Evolutionary conservation across 1,140 invertebrate species (phyloP).

Genomic region (Paraescarpia echinospica): DNA sequence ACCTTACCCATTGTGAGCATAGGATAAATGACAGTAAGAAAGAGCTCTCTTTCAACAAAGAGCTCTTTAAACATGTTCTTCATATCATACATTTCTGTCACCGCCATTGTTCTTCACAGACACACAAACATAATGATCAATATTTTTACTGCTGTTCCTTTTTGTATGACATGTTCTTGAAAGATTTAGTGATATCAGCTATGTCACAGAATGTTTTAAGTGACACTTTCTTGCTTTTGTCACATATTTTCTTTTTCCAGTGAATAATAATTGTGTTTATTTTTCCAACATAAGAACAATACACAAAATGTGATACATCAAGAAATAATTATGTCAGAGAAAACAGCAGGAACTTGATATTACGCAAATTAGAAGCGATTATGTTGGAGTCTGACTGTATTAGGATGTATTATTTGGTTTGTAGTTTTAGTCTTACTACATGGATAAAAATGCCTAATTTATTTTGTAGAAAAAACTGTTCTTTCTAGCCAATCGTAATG

Average conservation of each 20-base stretch:
- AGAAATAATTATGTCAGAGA: too few species aligned
- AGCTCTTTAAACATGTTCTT: too few species aligned
- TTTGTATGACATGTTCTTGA: neutral
- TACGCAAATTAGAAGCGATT: neutral
- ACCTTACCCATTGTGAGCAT: neutral
- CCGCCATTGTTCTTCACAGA: neutral
- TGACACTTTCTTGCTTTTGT: neutral
- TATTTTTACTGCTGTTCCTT: neutral
- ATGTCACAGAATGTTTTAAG: neutral
- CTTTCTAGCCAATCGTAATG: too few species aligned
- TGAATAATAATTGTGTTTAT: neutral
- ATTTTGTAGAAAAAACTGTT: neutral
- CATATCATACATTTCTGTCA: too few species aligned
- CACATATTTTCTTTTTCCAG: neutral
- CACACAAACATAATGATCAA: neutral
- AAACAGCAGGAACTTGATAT: neutral
- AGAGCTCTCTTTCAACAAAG: too few species aligned
- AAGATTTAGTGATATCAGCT: neutral
- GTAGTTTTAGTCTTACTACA: too few species aligned
- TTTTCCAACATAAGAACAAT: too few species aligned
- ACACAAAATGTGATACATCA: too few species aligned
- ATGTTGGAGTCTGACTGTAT: neutral
- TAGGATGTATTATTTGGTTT: neutral
- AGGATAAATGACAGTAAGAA: neutral
- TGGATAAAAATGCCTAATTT: neutral